Evolutionary conservation across 2,113 vertebrate genomes (phyloP).

Genomic region (Hydropotes inermis): DNA sequence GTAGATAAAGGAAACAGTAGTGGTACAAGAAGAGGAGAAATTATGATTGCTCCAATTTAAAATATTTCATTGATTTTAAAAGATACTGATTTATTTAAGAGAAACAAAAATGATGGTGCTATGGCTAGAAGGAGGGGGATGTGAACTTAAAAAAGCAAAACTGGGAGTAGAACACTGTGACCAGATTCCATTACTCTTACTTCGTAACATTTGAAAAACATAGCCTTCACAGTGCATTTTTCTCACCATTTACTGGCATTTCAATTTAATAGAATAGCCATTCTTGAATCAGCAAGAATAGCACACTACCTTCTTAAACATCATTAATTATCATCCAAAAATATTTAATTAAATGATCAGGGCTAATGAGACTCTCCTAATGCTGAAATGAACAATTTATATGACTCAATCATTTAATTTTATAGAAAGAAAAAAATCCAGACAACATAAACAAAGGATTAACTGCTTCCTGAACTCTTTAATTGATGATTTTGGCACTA

Average conservation of each 20-base stretch:
- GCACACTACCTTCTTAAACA: background rate
- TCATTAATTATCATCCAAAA: background rate
- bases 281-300: conserved; percentile 3
- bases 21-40: background rate
- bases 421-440: background rate
- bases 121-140: background rate
- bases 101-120: background rate
- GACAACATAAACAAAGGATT: background rate
- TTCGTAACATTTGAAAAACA: background rate
- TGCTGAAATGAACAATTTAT: background rate
- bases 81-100: background rate
- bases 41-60: background rate
- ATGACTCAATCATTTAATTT: background rate
- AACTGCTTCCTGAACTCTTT: background rate
- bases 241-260: background rate
- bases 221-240: background rate
- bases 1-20: background rate
- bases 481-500: background rate
- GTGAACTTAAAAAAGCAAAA: background rate
- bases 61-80: background rate
- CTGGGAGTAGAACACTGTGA: background rate
- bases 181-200: background rate
- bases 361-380: background rate
- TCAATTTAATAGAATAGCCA: background rate
- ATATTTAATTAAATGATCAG: conserved; percentile 15